These are phyloP conservation scores for Lithophane socia DNA, from an alignment of 2,888 invertebrate species.

Conservation along the genomic window DNA sequence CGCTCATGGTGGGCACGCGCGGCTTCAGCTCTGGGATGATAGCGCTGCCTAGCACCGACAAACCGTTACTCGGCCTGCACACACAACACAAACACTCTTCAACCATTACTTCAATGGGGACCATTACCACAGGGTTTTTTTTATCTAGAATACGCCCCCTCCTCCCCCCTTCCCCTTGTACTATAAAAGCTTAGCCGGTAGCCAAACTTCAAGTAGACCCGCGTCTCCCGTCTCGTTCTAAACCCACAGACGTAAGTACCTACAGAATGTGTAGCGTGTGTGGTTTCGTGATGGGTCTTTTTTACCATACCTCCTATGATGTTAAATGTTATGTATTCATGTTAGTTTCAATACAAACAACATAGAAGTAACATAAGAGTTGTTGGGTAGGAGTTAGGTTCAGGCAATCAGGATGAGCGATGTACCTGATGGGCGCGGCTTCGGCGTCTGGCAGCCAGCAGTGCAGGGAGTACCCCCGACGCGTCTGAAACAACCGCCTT, in stretches of 20 bases:
- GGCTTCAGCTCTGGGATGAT: conserved; percentile 90
- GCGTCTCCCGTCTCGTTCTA: too few relatives aligned
- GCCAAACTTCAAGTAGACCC: too few relatives aligned
- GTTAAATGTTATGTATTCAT: too few relatives aligned
- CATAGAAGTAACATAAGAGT: background rate
- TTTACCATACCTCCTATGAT: background rate
- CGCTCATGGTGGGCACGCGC: conserved; percentile 90
- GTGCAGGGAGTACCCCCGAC: conserved; percentile 88
- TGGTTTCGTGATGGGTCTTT: background rate
- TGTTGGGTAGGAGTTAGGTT: background rate
- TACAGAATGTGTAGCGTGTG: background rate
- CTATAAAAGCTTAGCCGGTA: background rate
- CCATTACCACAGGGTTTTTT: too few relatives aligned
- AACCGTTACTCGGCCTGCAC: conserved; percentile 79
- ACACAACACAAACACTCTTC: conserved; percentile 20
- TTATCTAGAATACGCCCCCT: too few relatives aligned
- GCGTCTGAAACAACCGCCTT: conserved; percentile 90
- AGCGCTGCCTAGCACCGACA: conserved; percentile 90
- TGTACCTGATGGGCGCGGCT: conserved; percentile 77
- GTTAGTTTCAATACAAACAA: background rate
- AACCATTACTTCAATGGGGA: background rate
- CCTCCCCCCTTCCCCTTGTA: too few relatives aligned
- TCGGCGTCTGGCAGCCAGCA: conserved; percentile 86
- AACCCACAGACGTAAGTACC: too few relatives aligned
- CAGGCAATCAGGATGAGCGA: background rate